A percentile compares a stretch with the other conserved stretches of the same genome.
These are phyloP conservation scores for Formica exsecta DNA, from an alignment of 1,140 invertebrate species.

Conservation along the genomic window DNA sequence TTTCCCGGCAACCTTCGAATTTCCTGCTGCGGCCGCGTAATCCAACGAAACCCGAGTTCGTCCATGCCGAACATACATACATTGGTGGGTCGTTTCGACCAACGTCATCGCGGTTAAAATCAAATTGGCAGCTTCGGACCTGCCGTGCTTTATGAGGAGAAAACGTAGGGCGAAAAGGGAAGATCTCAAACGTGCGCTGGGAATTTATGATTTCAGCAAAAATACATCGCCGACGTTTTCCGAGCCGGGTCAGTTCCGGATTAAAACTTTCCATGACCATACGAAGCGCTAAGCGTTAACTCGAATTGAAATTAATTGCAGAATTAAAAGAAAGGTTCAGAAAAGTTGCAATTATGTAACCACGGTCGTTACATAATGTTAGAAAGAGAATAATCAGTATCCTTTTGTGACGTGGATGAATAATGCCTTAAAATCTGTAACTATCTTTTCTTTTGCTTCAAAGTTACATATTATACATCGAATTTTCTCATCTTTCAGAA, in stretches of 20 bases:
- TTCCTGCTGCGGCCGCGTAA: conserved; percentile 60
- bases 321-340: conserved; percentile 47
- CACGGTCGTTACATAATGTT: conserved; percentile 29
- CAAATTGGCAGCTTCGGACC: conserved; percentile 54
- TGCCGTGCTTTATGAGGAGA: conserved; percentile 16
- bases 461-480: background rate
- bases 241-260: conserved; percentile 41
- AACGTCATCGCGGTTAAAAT: conserved; percentile 61
- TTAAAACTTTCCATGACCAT: conserved; percentile 48
- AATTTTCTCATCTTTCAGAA: background rate
- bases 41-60: conserved; percentile 45
- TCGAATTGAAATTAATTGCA: conserved; percentile 56
- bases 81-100: conserved; percentile 40
- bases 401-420: background rate
- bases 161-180: background rate
- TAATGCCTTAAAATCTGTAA: conserved; percentile 9
- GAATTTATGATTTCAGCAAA: conserved; percentile 57
- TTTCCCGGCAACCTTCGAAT: conserved; percentile 64
- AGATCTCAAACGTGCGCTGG: conserved; percentile 22
- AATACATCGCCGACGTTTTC: conserved; percentile 34
- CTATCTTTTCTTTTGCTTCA: background rate
- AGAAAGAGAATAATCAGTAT: conserved; percentile 39
- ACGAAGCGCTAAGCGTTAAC: conserved; percentile 45
- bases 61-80: conserved; percentile 36
- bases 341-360: conserved; percentile 45